Percentiles rank a stretch among this genome's conserved stretches.
phyloP scores from a whole-genome alignment of 1,140 invertebrate species.

The Drosophila murphyi region DNA sequence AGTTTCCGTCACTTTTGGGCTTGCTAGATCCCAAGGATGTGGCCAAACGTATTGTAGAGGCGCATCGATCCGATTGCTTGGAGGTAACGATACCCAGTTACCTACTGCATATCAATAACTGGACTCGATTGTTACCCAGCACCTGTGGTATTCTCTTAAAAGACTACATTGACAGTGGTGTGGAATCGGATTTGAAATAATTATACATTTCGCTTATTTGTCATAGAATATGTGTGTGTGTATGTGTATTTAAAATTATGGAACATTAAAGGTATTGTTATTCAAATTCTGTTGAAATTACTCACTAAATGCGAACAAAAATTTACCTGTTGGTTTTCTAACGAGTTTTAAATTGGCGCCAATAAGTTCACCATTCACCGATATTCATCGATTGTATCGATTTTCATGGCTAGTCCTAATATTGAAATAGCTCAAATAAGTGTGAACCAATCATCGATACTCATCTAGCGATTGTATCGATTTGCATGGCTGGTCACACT shows the following conservation, averaged over 20 bases:
- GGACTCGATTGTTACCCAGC: slow-evolving; percentile 84
- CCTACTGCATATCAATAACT: slow-evolving; percentile 82
- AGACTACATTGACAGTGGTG: slow-evolving; percentile 86
- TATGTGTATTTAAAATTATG: slow-evolving; percentile 20
- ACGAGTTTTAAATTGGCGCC: neutral
- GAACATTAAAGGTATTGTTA: slow-evolving; percentile 37
- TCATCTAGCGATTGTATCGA: neutral
- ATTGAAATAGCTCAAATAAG: neutral
- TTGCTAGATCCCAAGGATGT: slow-evolving; percentile 88
- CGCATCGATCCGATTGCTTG: slow-evolving; percentile 86
- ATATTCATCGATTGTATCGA: neutral
- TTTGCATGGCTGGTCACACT: slow-evolving; percentile 18
- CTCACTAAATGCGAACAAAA: too few relatives aligned
- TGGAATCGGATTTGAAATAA: slow-evolving; percentile 85
- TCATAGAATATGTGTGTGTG: slow-evolving; percentile 1
- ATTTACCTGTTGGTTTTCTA: too few relatives aligned
- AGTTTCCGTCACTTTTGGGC: slow-evolving; percentile 89
- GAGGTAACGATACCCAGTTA: slow-evolving; percentile 86
- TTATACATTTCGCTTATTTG: slow-evolving; percentile 1
- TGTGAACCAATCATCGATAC: neutral
- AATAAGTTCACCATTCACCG: neutral
- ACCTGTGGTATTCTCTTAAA: slow-evolving; percentile 82
- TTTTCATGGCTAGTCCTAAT: slow-evolving; percentile 9
- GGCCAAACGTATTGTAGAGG: slow-evolving; percentile 88
- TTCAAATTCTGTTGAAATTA: neutral